phyloP scores from a whole-genome alignment of 2,797 vertebrate species.

The Xerus rutilus region DNA sequence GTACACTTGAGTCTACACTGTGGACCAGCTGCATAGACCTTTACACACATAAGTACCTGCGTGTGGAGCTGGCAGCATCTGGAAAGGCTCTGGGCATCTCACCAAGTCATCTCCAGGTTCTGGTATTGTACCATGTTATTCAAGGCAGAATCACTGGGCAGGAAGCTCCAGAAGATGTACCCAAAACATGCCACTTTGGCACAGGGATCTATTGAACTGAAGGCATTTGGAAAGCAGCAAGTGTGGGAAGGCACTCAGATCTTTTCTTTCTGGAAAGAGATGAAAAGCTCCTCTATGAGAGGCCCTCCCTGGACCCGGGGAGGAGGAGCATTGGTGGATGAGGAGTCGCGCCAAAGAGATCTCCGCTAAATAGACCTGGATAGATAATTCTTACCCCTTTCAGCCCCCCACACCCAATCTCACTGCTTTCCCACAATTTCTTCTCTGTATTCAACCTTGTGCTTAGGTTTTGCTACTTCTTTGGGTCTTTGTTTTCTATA shows the following conservation, averaged over 20 bases:
- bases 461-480: not conserved
- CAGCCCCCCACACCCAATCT: too few species aligned
- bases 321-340: rapidly evolving
- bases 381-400: not conserved
- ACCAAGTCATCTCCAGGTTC: rapidly evolving
- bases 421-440: not conserved
- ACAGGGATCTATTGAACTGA: not conserved
- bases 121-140: rapidly evolving
- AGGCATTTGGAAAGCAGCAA: not conserved
- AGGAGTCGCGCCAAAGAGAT: not conserved
- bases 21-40: too few species aligned
- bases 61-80: too few species aligned
- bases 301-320: not conserved
- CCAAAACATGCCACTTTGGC: too few species aligned
- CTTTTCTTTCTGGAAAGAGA: not conserved
- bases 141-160: rapidly evolving
- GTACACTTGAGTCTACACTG: rapidly evolving
- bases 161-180: not conserved
- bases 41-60: rapidly evolving
- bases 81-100: not conserved
- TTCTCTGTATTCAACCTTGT: not conserved
- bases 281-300: not conserved
- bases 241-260: not conserved
- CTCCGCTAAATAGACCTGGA: not conserved
- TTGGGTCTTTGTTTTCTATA: not conserved